These are phyloP conservation scores for Drosophila sulfurigaster DNA, from an alignment of 1,140 invertebrate genomes.

Conservation along the genomic window DNA sequence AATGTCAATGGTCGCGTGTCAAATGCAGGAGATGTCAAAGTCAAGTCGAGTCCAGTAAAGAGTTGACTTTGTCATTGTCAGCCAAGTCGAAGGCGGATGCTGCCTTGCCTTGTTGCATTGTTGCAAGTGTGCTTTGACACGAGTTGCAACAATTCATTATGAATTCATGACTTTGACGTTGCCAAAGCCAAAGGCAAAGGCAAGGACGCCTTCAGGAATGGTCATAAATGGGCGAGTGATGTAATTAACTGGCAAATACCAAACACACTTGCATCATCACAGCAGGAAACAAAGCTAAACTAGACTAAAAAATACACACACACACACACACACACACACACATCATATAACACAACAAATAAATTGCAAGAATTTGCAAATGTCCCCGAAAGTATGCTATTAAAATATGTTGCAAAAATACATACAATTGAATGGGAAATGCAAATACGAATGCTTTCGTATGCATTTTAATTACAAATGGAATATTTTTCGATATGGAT, in stretches of 20 bases:
- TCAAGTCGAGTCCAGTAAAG: slow-evolving; percentile 22
- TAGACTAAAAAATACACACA: too few species aligned
- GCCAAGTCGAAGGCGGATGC: neutral
- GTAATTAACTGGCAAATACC: neutral
- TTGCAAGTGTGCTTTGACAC: neutral
- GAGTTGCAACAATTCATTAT: slow-evolving; percentile 38
- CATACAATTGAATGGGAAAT: neutral
- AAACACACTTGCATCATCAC: too few species aligned
- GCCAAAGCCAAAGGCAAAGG: neutral
- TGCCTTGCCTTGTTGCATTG: neutral
- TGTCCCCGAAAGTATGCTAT: slow-evolving; percentile 20
- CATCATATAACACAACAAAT: neutral
- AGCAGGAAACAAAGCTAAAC: too few species aligned
- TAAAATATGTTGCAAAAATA: neutral
- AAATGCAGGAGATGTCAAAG: slow-evolving; percentile 32
- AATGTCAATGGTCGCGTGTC: slow-evolving; percentile 32
- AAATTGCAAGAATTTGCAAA: slow-evolving; percentile 1
- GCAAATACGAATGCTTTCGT: neutral
- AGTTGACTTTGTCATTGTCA: slow-evolving; percentile 28
- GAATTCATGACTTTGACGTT: slow-evolving; percentile 56
- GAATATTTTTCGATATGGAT: too few species aligned
- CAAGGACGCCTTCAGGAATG: slow-evolving; percentile 2
- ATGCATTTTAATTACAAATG: neutral
- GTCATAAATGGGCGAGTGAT: slow-evolving; percentile 19
- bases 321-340: too few species aligned